phyloP scores from a whole-genome alignment of 1,140 invertebrate species.

The Zaprionus taronus region DNA sequence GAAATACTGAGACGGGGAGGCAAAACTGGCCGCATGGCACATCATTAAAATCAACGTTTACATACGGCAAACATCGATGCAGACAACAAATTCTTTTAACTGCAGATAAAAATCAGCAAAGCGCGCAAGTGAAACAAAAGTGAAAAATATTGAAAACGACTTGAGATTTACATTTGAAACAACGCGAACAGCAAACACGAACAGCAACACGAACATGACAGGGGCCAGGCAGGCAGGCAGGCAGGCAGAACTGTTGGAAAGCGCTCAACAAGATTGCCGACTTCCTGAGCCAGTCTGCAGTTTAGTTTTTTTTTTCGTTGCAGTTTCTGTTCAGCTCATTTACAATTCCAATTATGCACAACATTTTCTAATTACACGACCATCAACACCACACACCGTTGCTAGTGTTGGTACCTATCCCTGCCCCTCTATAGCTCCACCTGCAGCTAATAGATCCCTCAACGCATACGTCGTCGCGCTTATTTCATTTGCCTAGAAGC shows the following conservation, averaged over 20 bases:
- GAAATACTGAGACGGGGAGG: neutral
- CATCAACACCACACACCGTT: constrained; percentile 60
- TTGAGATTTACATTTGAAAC: constrained; percentile 74
- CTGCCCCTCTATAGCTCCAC: too few species aligned
- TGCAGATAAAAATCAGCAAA: constrained; percentile 81
- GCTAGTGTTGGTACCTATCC: neutral
- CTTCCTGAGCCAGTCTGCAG: constrained; percentile 54
- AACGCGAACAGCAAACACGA: constrained; percentile 58
- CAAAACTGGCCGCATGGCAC: constrained; percentile 60
- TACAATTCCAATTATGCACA: constrained; percentile 84
- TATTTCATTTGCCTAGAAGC: constrained; percentile 79
- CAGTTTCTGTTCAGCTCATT: constrained; percentile 56
- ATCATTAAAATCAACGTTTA: constrained; percentile 83
- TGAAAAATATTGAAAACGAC: constrained; percentile 69
- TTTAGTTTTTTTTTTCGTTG: constrained; percentile 31
- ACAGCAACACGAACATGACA: neutral
- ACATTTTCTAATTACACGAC: constrained; percentile 83
- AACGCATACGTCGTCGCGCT: constrained; percentile 73
- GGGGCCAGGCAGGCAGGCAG: neutral
- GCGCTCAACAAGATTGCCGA: constrained; percentile 41
- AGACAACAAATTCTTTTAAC: constrained; percentile 81
- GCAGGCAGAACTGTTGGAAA: constrained; percentile 34
- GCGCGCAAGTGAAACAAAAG: constrained; percentile 73
- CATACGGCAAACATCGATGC: constrained; percentile 79
- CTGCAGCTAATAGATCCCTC: constrained; percentile 24